Percentiles rank a stretch among this genome's conserved stretches.
Conservation (phyloP, 2,797 vertebrate species). For the Halcyon chelicuti region DNA sequence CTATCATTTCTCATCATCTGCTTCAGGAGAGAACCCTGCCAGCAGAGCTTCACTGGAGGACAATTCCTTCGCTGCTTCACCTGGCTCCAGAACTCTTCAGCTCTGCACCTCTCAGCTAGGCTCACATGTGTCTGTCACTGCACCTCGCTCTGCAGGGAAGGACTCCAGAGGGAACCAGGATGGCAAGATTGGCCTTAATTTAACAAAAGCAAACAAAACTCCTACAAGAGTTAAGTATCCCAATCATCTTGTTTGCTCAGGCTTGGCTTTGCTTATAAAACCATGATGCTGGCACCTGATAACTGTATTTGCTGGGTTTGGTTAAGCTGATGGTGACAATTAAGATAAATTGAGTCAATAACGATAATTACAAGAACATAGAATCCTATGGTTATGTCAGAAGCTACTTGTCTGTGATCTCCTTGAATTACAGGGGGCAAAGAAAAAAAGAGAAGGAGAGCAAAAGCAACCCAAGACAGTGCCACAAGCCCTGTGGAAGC, state of each 20-base stretch:
- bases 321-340: conserved; percentile 17
- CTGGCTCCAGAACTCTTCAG: not conserved
- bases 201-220: conserved; percentile 31
- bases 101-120: not conserved
- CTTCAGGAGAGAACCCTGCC: not conserved
- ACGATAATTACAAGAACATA: not conserved
- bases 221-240: not conserved
- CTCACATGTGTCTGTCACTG: not conserved
- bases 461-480: not conserved
- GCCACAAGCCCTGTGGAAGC: fast-evolving
- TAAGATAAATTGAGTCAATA: conserved; percentile 56
- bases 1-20: not conserved
- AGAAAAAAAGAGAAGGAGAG: not conserved
- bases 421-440: not conserved
- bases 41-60: not conserved
- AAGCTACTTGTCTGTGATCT: not conserved
- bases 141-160: not conserved
- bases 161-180: not conserved
- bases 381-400: not conserved
- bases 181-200: not conserved
- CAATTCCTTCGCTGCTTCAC: not conserved
- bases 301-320: not conserved
- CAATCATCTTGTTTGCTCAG: conserved; percentile 21
- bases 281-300: not conserved
- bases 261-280: not conserved